phyloP scores from a whole-genome alignment of 2,113 vertebrate species.

The Illadopsis cleaveri region DNA sequence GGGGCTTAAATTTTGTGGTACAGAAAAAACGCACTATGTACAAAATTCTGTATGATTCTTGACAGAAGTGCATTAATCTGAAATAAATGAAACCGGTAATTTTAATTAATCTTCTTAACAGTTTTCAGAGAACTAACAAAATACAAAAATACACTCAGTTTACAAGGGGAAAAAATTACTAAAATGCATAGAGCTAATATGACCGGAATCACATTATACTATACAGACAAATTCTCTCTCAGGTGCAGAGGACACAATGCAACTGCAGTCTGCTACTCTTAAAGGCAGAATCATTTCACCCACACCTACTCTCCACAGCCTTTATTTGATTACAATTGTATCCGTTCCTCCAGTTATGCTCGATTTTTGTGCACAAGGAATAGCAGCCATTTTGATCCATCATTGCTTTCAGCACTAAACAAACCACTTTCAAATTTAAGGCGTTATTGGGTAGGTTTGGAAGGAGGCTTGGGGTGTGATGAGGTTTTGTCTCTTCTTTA shows the following conservation, averaged over 20 bases:
- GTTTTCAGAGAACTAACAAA: neutral
- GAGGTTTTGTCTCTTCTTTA: neutral
- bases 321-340: neutral
- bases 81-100: neutral
- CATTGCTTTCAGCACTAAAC: neutral
- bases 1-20: neutral
- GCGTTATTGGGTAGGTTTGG: neutral
- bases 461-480: neutral
- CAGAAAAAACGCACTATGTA: fast-evolving
- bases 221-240: neutral
- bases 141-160: neutral
- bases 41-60: neutral
- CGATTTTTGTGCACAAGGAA: neutral
- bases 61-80: neutral
- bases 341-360: neutral
- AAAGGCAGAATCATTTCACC: neutral
- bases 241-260: neutral
- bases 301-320: neutral
- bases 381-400: neutral
- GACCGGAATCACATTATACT: neutral
- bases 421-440: neutral
- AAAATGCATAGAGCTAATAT: neutral
- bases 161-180: neutral
- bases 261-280: neutral
- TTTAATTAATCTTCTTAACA: neutral